These are phyloP conservation scores for Centruroides sculpturatus DNA, from an alignment of 1,140 invertebrate genomes.

Conservation along the genomic window DNA sequence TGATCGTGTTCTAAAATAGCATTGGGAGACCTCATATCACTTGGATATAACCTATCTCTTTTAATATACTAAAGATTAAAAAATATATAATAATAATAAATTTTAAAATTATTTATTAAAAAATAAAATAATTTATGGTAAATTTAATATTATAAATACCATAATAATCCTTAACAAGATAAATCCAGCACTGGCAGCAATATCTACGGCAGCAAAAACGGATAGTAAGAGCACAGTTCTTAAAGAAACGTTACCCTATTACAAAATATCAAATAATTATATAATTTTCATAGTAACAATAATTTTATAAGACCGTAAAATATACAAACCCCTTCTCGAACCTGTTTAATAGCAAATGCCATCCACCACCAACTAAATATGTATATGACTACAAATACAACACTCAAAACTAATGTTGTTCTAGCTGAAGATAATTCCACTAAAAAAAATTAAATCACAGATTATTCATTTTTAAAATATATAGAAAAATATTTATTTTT, in stretches of 20 bases:
- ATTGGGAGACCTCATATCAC: constrained; percentile 13
- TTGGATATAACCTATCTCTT: constrained; percentile 16
- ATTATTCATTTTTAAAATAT: no score
- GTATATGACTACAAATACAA: constrained; percentile 20
- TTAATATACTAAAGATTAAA: constrained; percentile 13
- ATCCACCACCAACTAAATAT: constrained; percentile 18
- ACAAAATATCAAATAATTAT: background rate
- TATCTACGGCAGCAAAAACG: constrained; percentile 22
- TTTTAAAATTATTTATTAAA: constrained; percentile 11
- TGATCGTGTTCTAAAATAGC: constrained; percentile 13
- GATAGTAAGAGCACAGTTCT: constrained; percentile 20
- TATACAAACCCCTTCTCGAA: constrained; percentile 7
- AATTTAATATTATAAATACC: constrained; percentile 11
- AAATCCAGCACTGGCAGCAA: constrained; percentile 23
- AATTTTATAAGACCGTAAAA: background rate
- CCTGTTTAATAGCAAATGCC: constrained; percentile 13
- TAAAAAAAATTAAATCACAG: constrained; percentile 2
- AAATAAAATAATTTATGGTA: background rate
- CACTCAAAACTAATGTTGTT: constrained; percentile 17
- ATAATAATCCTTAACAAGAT: constrained; percentile 21
- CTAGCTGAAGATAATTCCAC: constrained; percentile 17
- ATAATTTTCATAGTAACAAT: background rate
- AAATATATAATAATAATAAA: constrained; percentile 1
- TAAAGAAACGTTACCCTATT: constrained; percentile 20
- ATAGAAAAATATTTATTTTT: no score